Conservation (phyloP, 2,888 invertebrate genomes). For the Deladenus siricidicola region DNA sequence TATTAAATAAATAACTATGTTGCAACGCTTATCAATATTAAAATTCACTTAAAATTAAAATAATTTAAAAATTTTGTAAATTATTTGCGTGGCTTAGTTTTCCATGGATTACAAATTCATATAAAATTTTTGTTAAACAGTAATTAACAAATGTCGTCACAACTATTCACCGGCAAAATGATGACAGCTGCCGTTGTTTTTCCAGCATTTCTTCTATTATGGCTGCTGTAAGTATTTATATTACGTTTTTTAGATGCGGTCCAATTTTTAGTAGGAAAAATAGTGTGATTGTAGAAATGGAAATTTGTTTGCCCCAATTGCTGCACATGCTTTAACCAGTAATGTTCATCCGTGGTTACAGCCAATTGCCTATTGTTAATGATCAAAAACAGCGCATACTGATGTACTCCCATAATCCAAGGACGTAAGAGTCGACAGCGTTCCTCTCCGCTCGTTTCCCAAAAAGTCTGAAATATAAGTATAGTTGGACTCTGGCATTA, state of each 20-base stretch:
- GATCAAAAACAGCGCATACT: slow-evolving; percentile 22
- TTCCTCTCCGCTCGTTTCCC: slow-evolving; percentile 21
- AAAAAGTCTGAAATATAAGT: slow-evolving; percentile 11
- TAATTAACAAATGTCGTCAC: slow-evolving; percentile 13
- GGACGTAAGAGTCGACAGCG: slow-evolving; percentile 11
- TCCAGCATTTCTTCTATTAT: not conserved
- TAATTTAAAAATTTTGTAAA: not conserved
- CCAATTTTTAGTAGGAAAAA: too few relatives aligned
- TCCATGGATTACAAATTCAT: not conserved
- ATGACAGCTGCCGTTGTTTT: slow-evolving; percentile 13
- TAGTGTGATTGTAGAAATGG: too few relatives aligned
- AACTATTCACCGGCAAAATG: slow-evolving; percentile 17
- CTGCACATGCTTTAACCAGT: too few relatives aligned
- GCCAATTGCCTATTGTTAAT: slow-evolving; percentile 5
- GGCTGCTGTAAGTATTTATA: not conserved
- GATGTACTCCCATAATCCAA: slow-evolving; percentile 16
- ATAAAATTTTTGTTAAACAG: not conserved
- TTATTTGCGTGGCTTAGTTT: not conserved
- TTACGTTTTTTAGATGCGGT: not conserved
- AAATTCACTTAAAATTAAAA: too few relatives aligned
- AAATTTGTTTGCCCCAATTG: not conserved
- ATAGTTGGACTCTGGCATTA: not conserved
- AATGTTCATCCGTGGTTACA: not conserved
- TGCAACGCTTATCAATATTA: not conserved
- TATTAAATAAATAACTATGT: too few relatives aligned